These are phyloP conservation scores for Timema podura DNA, from an alignment of 2,888 invertebrate genomes.

Conservation along the genomic window DNA sequence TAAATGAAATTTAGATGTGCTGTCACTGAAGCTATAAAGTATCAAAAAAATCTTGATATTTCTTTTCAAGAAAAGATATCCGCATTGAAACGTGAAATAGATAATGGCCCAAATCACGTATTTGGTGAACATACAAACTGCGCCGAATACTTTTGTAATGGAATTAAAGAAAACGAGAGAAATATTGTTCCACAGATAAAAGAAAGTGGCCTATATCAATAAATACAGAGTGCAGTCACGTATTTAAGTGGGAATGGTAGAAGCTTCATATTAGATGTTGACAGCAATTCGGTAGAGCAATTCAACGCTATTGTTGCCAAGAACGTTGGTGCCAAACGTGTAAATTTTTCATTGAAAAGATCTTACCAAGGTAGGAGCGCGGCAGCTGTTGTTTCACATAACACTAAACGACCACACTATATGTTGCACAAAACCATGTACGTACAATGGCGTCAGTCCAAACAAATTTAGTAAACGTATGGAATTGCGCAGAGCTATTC, in stretches of 20 bases:
- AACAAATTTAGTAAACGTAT: neutral
- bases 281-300: slow-evolving; percentile 20
- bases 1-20: slow-evolving; percentile 17
- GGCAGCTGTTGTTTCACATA: slow-evolving; percentile 17
- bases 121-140: slow-evolving; percentile 26
- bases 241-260: slow-evolving; percentile 18
- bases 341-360: slow-evolving; percentile 20
- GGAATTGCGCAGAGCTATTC: neutral
- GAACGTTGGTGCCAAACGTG: slow-evolving; percentile 23
- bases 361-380: slow-evolving; percentile 24
- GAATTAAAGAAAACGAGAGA: no score
- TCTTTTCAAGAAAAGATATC: neutral
- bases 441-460: neutral
- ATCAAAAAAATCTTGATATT: neutral
- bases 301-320: slow-evolving; percentile 19
- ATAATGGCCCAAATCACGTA: slow-evolving; percentile 26
- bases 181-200: no score
- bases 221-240: slow-evolving; percentile 19
- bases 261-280: slow-evolving; percentile 23
- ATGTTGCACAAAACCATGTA: slow-evolving; percentile 1
- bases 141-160: slow-evolving; percentile 20
- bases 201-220: slow-evolving; percentile 17
- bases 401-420: slow-evolving; percentile 13
- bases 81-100: slow-evolving; percentile 12
- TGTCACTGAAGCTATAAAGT: slow-evolving; percentile 20